These are phyloP conservation scores for Chromobotia macracanthus DNA, from an alignment of 2,797 vertebrate species.

Conservation along the genomic window DNA sequence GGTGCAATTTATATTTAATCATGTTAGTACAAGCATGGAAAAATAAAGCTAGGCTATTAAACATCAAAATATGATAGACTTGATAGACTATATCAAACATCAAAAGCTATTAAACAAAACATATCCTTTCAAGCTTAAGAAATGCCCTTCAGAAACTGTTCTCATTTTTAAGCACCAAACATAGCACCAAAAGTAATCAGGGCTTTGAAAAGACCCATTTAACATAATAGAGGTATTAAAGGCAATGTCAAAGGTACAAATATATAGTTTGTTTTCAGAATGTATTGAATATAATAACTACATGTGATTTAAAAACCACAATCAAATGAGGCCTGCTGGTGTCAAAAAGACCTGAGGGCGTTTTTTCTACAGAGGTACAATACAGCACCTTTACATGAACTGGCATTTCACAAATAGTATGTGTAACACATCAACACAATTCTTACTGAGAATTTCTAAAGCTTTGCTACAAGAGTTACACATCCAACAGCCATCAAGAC, in stretches of 20 bases:
- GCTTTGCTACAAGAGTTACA: slow-evolving; percentile 19
- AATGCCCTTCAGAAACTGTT: slow-evolving; percentile 6
- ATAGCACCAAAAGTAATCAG: slow-evolving; percentile 55
- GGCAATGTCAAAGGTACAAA: slow-evolving; percentile 26
- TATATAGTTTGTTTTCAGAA: slow-evolving; percentile 38
- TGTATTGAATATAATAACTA: slow-evolving; percentile 30
- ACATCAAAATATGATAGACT: too few relatives aligned
- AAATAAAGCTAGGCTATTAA: slow-evolving; percentile 12
- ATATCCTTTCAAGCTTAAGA: not conserved
- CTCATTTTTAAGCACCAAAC: slow-evolving; percentile 26
- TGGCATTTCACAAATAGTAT: slow-evolving; percentile 6
- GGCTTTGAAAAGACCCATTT: slow-evolving; percentile 20
- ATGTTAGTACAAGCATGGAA: slow-evolving; percentile 27
- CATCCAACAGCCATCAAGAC: slow-evolving; percentile 1
- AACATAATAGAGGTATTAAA: slow-evolving; percentile 19
- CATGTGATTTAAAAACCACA: slow-evolving; percentile 4
- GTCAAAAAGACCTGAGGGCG: slow-evolving; percentile 25
- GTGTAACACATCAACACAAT: slow-evolving; percentile 15
- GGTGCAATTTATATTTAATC: slow-evolving; percentile 16
- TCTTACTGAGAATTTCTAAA: slow-evolving; percentile 4
- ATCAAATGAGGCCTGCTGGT: slow-evolving; percentile 41
- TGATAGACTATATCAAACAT: slow-evolving; percentile 26
- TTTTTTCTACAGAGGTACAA: slow-evolving; percentile 11
- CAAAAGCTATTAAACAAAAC: slow-evolving; percentile 18
- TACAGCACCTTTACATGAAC: not conserved